Percentiles rank a stretch among this genome's conserved stretches.
Evolutionary conservation across 2,888 invertebrate species (phyloP).

Genomic region (Harmothoe impar): DNA sequence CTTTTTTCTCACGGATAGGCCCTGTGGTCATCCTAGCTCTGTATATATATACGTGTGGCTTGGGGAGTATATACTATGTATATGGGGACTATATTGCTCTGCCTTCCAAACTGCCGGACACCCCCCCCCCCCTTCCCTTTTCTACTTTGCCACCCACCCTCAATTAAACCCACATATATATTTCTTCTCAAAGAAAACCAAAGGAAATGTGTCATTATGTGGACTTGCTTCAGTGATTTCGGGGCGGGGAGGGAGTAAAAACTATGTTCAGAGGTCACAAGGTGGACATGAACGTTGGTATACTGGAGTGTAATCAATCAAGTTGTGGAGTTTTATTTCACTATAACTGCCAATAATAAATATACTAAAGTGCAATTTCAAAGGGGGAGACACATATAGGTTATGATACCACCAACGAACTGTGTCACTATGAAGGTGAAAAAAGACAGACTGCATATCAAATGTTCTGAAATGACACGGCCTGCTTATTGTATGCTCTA

Average conservation of each 20-base stretch:
- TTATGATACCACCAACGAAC: too few species aligned
- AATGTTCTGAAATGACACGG: too few species aligned
- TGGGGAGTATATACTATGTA: not conserved
- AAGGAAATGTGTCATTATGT: constrained; percentile 13
- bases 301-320: not conserved
- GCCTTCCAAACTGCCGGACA: not conserved
- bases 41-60: not conserved
- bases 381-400: too few species aligned
- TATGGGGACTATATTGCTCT: not conserved
- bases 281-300: not conserved
- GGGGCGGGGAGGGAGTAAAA: not conserved
- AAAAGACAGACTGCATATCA: too few species aligned
- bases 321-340: constrained; percentile 5
- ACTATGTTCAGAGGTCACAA: not conserved
- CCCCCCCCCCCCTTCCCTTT: not conserved
- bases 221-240: not conserved
- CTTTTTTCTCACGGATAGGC: constrained; percentile 46
- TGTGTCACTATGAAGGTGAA: too few species aligned
- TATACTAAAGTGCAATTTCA: too few species aligned
- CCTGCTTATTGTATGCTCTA: too few species aligned
- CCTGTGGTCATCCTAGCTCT: not conserved
- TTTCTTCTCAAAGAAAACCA: not conserved
- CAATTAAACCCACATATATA: constrained; percentile 19
- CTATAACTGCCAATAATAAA: not conserved
- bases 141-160: not conserved